Evolutionary conservation across 1,140 invertebrate genomes (phyloP).

Genomic region (Temnothorax longispinosus): DNA sequence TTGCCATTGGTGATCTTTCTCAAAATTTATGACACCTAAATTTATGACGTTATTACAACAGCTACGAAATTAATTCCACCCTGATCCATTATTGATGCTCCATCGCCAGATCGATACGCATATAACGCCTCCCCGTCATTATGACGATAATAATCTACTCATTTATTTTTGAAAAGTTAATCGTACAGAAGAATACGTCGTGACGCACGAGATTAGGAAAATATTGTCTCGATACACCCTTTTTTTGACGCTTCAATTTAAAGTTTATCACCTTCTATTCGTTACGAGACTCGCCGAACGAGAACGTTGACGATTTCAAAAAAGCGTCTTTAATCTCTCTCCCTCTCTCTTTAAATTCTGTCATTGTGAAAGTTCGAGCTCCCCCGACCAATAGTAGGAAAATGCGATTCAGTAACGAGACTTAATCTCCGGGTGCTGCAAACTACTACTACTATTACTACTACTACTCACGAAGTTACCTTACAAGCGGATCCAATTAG

Average conservation of each 20-base stretch:
- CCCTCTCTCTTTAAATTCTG: slow-evolving; percentile 32
- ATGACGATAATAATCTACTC: neutral
- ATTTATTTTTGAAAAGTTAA: slow-evolving; percentile 16
- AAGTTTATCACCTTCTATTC: neutral
- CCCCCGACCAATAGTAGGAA: slow-evolving; percentile 39
- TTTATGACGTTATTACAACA: neutral
- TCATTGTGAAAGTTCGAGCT: slow-evolving; percentile 41
- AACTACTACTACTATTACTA: slow-evolving; percentile 38
- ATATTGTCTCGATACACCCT: neutral
- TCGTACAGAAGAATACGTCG: neutral
- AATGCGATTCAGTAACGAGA: slow-evolving; percentile 57
- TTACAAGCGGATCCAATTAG: slow-evolving; percentile 64
- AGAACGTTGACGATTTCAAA: slow-evolving; percentile 7
- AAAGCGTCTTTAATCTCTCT: slow-evolving; percentile 15
- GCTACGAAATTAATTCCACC: neutral
- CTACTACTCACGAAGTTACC: slow-evolving; percentile 29
- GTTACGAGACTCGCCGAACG: neutral
- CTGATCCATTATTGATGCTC: neutral
- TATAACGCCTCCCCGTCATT: neutral
- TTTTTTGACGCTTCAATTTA: neutral
- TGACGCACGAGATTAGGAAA: neutral
- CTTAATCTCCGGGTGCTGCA: slow-evolving; percentile 42
- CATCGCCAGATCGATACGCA: neutral
- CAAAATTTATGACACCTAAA: neutral
- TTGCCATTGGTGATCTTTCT: neutral